These are phyloP conservation scores for Burhinus bistriatus DNA, from an alignment of 2,113 vertebrate genomes.

Conservation along the genomic window DNA sequence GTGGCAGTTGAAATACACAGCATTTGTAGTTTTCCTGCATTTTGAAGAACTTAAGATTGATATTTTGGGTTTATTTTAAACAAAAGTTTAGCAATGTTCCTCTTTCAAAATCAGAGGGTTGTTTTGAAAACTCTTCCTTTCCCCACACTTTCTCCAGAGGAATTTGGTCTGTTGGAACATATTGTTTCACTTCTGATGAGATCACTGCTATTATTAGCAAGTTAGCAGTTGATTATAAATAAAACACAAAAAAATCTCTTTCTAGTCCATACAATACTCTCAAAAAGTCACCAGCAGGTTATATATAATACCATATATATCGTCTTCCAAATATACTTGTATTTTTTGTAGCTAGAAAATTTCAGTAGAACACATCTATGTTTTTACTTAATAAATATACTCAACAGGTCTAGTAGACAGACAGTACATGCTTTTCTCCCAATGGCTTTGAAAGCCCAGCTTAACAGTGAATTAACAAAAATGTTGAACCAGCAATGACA, in stretches of 20 bases:
- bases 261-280: background rate
- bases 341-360: background rate
- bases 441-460: background rate
- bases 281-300: background rate
- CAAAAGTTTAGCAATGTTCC: accelerated
- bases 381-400: background rate
- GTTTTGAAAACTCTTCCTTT: background rate
- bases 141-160: background rate
- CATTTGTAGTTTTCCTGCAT: background rate
- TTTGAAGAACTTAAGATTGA: background rate
- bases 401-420: background rate
- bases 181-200: background rate
- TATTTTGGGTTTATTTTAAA: background rate
- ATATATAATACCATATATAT: too few relatives aligned
- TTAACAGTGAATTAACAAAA: background rate
- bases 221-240: background rate
- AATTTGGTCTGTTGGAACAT: background rate
- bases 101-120: accelerated
- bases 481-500: background rate
- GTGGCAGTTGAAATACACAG: accelerated
- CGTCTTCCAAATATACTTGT: background rate
- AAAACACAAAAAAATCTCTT: background rate
- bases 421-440: background rate
- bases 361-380: background rate
- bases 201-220: background rate